Evolutionary conservation across 2,888 invertebrate species (phyloP).

Genomic region (Hyposoter didymator): DNA sequence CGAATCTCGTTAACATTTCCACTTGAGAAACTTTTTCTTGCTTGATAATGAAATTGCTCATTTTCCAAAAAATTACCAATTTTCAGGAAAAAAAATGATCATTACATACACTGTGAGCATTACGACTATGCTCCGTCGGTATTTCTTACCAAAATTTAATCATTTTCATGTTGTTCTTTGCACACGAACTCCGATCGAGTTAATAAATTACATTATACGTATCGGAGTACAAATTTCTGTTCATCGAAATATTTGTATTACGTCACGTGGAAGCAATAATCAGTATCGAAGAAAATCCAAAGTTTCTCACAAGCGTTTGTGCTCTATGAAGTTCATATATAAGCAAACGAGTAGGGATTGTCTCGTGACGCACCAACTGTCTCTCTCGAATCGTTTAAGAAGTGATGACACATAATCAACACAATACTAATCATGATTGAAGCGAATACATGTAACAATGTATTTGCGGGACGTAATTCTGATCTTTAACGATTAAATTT

Average conservation of each 20-base stretch:
- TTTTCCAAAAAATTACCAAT: not conserved
- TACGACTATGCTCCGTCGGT: slow-evolving; percentile 4
- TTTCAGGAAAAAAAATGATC: not conserved
- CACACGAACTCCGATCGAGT: not conserved
- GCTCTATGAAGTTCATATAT: slow-evolving; percentile 30
- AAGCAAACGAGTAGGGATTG: not conserved
- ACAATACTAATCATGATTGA: slow-evolving; percentile 64
- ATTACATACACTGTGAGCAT: no score
- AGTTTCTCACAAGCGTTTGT: slow-evolving; percentile 54
- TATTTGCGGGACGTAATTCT: slow-evolving; percentile 69
- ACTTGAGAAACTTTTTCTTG: not conserved
- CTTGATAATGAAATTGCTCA: not conserved
- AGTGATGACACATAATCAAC: slow-evolving; percentile 58
- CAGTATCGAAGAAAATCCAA: not conserved
- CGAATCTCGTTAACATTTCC: not conserved
- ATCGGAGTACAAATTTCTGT: slow-evolving; percentile 41
- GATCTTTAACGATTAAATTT: slow-evolving; percentile 59
- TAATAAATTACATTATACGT: not conserved
- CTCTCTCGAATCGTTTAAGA: slow-evolving; percentile 28
- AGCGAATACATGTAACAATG: slow-evolving; percentile 35
- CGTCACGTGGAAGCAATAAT: not conserved
- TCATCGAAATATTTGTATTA: not conserved
- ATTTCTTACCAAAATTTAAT: not conserved
- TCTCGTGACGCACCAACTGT: not conserved
- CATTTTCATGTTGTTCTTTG: not conserved